Evolutionary conservation across 2,888 invertebrate genomes (phyloP), one percentile per base, ranked within the genome.

Genomic region (Conistra vaccinii): DNA sequence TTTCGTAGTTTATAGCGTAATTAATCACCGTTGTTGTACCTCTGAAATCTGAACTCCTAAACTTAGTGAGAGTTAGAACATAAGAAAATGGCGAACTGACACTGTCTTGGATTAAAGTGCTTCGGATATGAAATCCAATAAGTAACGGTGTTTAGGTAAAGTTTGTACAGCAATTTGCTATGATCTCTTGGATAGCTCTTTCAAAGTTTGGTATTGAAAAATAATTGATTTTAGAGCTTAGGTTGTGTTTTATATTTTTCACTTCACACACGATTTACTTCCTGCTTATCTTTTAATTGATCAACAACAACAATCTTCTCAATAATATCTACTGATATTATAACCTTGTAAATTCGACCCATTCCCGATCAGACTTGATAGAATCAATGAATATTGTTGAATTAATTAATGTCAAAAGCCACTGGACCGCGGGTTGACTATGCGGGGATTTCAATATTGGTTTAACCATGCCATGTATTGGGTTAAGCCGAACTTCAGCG

Each of bases 371-470:
- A 80, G 73, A 58, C 20, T 63, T 53, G 10, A 51, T 42, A 26
- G 61, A 78, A 39, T 55, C 23, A 57, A 61, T 55, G 14, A 62
- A 73, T 48, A 42, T 80, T 48, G 3, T 61, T 55, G 17, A 48
- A 32, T 79, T 32, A 39, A 61, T 71, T 26, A 61, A 55, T 48
- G 35, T 60, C 51, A 51, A n/a, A 39, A 45, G 53, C n/a, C 32
- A 29, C 2, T 72, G 23, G 12, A 17, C 17, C 10, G n/a, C 12
- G 39, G 26, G 32, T 32, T 57, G 26, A 45, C 23, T 26, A 23
- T 42, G 17, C 4, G 10, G 51, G 3, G n/a, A 61, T 79, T n/a
- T 55, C 39, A 61, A 76, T 78, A 26, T 61, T 79, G 32, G 23
- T 62, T 62, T 48, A 45, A n/a, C 53, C 17, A 17, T 26, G 29